phyloP scores from a whole-genome alignment of 1,140 invertebrate genomes.

The Orchesella cincta region DNA sequence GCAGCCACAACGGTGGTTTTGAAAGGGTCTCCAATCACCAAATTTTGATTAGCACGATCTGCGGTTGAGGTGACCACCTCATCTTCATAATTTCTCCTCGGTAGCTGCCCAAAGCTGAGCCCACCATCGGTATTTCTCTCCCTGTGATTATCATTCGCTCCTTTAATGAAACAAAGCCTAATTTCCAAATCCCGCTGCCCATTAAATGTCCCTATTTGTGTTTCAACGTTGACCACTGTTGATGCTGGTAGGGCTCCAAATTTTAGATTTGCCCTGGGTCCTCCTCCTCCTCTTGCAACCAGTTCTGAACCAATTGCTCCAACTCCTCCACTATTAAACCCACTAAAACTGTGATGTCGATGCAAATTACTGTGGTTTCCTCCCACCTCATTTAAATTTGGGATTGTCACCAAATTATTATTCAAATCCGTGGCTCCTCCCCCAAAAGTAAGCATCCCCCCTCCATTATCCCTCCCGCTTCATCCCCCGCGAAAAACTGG shows the following conservation, averaged over 20 bases:
- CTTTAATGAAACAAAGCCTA: slow-evolving; percentile 45
- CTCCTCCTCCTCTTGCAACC: too few species aligned
- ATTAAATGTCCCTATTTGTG: slow-evolving; percentile 48
- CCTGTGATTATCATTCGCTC: not conserved
- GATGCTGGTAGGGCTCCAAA: slow-evolving; percentile 9
- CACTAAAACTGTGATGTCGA: too few species aligned
- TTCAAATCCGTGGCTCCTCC: not conserved
- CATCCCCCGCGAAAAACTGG: slow-evolving; percentile 21
- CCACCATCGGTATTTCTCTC: not conserved
- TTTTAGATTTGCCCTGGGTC: too few species aligned
- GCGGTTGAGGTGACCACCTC: too few species aligned
- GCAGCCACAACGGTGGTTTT: not conserved
- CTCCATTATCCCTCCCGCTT: not conserved
- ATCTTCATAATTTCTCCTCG: too few species aligned
- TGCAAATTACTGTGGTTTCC: too few species aligned
- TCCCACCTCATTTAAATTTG: too few species aligned
- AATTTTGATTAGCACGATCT: not conserved
- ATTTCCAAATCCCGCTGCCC: slow-evolving; percentile 50
- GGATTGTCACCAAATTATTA: slow-evolving; percentile 9
- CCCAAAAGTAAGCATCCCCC: not conserved
- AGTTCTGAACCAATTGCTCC: too few species aligned
- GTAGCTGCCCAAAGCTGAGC: not conserved
- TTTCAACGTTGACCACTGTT: slow-evolving; percentile 44
- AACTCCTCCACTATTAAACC: too few species aligned
- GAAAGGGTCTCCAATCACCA: slow-evolving; percentile 11